Evolutionary conservation across 1,140 invertebrate species (phyloP).

Genomic region (Alviniconcha marisindica): DNA sequence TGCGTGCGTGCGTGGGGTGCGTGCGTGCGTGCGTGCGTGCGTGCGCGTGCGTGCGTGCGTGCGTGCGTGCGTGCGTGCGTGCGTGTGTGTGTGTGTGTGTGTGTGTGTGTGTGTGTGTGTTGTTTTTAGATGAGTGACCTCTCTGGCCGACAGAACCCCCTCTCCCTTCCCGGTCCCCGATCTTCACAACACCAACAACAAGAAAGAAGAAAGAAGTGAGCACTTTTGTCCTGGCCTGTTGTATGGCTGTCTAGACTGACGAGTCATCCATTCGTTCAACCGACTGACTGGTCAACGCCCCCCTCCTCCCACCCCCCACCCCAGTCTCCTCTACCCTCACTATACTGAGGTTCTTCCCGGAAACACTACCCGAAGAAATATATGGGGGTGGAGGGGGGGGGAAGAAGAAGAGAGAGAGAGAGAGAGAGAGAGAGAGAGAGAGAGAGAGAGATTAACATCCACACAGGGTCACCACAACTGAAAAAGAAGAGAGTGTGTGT

Average conservation of each 20-base stretch:
- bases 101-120: slow-evolving; percentile 2
- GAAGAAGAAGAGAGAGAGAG: too few species aligned
- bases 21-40: not conserved
- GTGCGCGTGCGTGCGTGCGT: not conserved
- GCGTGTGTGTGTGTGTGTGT: not conserved
- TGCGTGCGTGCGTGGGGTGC: not conserved
- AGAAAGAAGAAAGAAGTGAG: not conserved
- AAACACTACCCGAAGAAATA: too few species aligned
- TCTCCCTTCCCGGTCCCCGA: too few species aligned
- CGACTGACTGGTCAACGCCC: not conserved
- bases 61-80: not conserved
- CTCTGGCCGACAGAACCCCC: too few species aligned
- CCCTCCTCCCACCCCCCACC: too few species aligned
- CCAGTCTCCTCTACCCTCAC: not conserved
- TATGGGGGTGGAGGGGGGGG: too few species aligned
- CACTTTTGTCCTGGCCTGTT: not conserved
- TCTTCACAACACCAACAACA: not conserved
- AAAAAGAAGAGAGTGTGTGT: too few species aligned
- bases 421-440: too few species aligned
- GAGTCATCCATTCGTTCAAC: not conserved
- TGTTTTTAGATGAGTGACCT: too few species aligned
- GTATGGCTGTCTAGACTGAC: not conserved
- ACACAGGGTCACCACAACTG: too few species aligned
- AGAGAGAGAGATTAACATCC: too few species aligned
- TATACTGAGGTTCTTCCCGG: too few species aligned